These are phyloP conservation scores for Lordiphosa mommai DNA, from an alignment of 1,140 invertebrate genomes.

Conservation along the genomic window DNA sequence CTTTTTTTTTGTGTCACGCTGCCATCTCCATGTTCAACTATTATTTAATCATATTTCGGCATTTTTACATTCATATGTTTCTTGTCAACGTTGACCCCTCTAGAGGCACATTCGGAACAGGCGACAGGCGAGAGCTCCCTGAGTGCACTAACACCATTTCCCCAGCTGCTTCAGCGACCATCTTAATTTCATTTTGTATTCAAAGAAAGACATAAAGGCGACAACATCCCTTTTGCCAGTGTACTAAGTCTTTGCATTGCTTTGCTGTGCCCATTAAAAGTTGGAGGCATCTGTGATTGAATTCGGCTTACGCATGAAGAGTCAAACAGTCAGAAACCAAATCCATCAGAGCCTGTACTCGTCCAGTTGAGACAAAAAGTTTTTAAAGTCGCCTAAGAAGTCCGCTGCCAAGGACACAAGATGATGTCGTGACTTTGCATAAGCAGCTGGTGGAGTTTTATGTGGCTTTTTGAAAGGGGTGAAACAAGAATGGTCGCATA, in stretches of 20 bases:
- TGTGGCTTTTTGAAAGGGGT: conserved; percentile 13
- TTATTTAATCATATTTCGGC: conserved; percentile 1
- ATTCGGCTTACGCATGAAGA: conserved; percentile 68
- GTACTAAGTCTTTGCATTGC: conserved; percentile 1
- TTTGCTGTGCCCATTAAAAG: conserved; percentile 35
- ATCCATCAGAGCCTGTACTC: conserved; percentile 34
- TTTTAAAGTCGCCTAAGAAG: conserved; percentile 59
- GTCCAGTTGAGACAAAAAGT: conserved; percentile 13
- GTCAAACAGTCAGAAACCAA: conserved; percentile 45
- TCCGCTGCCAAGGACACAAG: conserved; percentile 62
- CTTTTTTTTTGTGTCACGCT: background rate
- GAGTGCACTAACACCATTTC: conserved; percentile 15
- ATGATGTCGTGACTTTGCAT: conserved; percentile 50
- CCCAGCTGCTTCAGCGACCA: conserved; percentile 36
- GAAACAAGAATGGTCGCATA: conserved; percentile 27
- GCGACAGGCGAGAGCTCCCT: conserved; percentile 41
- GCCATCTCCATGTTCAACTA: background rate
- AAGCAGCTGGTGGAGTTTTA: conserved; percentile 11
- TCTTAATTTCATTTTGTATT: conserved; percentile 47
- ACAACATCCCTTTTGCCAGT: conserved; percentile 9
- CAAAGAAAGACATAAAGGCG: conserved; percentile 60
- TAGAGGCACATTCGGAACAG: conserved; percentile 2
- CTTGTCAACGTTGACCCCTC: background rate
- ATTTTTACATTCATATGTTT: conserved; percentile 1
- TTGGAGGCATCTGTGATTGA: conserved; percentile 51